Base-by-base conservation (phyloP, 2,888 invertebrate species). In the Synergus japonicus region DNA sequence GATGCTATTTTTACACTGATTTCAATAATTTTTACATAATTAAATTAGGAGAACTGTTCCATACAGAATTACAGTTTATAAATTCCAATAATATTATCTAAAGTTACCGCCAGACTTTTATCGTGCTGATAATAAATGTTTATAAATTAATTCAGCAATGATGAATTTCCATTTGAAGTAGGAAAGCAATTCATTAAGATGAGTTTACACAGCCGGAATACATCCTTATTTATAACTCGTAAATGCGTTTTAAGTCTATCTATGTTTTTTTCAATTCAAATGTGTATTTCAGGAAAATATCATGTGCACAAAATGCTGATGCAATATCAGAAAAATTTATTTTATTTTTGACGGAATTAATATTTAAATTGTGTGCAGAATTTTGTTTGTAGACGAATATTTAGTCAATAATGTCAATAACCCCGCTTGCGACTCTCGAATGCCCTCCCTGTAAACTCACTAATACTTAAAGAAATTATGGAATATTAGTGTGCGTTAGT, bases 371-470 rank as follows among this genome's bases (percentile, higher is more conserved):
- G 4, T 37, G 4, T 58, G 37, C 12, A 15, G 58, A 49, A 4
- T 79, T 79, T 77, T 77, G 49, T 79, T 81, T 67, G 67, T 79
- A 79, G 80, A 85, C 85, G 85, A 86, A 88, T 88, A 88, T 89
- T 89, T 86, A 85, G 86, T 84, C 85, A 87, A 89, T 87, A 87
- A 86, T 87, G 89, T 89, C 89, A 88, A 88, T 89, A 89, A 89
- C 89, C 89, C 80, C 81, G 81, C 81, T 77, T 80, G 81, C 78
- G 85, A 85, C 82, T 85, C 84, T 84, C 82, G 83, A 83, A 79
- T 46, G 79, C 78, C 22, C 10, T 44, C 22, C 67, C 18, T 46
- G 44, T 22, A 7, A 44, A 18, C 10, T 7, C 22, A 67, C 67
- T 8, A 44, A 67, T 15, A 77, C 77, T 29, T 29, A 37, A 37